Base-by-base conservation (phyloP, 2,888 invertebrate genomes). In the Drosophila neotestacea region DNA sequence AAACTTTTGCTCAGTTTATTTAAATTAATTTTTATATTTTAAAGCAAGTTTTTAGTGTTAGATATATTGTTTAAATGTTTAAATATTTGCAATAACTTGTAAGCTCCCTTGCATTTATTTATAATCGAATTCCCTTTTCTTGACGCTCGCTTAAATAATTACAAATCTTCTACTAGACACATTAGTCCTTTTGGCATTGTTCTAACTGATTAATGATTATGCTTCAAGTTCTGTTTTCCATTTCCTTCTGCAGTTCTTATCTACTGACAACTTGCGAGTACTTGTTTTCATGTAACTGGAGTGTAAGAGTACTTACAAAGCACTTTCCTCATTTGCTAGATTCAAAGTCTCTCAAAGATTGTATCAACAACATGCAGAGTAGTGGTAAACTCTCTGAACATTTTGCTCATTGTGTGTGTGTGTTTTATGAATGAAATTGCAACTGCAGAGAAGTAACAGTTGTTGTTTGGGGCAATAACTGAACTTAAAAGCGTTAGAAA, bases 371-470 rank as follows among this genome's bases (percentile, higher is more conserved):
- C 62, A 46, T 7, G 11, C 48, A 30, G 59, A 58, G 22, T 16
- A 42, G 28, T 16, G 47, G 28, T 51, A 9, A 61, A 32, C 30
- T 39, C 42, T 11, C n/a, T 13, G 6, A 47, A 56, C 47, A 58
- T 41, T 42, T 52, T 47, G 16, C 16, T 16, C 16, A 16, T 16
- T 16, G 28, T 2, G 34, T 55, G 47, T 52, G 51, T 34, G 56
- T 58, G 56, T 58, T 70, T 71, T 60, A 58, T 68, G 68, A 52
- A 60, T 77, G 52, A 59, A 65, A 61, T 38, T 73, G 55, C 38
- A 16, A 13, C 32, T 22, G 28, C 1, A 22, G 22, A 46, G 46
- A 27, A 42, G 64, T 32, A 30, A 63, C 54, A 51, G 50, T 70
- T 70, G 48, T 61, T 61, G 56, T 6, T 22, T 38, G 6, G 39